phyloP scores from a whole-genome alignment of 1,140 invertebrate genomes.

The Scylla paramamosain region DNA sequence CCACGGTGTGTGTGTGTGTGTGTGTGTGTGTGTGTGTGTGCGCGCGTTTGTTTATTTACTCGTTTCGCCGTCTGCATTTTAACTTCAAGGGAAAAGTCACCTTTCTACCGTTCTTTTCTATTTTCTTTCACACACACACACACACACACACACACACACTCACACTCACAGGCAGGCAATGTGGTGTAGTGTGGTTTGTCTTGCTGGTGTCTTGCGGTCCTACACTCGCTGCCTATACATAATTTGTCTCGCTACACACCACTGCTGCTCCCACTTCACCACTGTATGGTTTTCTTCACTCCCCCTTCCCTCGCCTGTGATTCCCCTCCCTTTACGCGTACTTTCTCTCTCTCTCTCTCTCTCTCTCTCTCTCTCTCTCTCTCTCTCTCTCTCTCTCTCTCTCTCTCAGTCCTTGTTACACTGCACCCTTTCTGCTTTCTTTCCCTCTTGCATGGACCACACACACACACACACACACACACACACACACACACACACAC shows the following conservation, averaged over 20 bases:
- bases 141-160: background rate
- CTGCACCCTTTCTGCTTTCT: background rate
- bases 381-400: background rate
- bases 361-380: slow-evolving; percentile 3
- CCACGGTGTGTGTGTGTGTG: no score
- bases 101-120: no score
- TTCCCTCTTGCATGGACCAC: background rate
- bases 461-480: background rate
- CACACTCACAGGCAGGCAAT: background rate
- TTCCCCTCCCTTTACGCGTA: background rate
- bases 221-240: background rate
- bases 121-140: no score
- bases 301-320: no score
- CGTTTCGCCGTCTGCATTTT: no score
- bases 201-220: no score
- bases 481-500: slow-evolving; percentile 14
- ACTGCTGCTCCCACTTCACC: no score
- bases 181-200: no score
- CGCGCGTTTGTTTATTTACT: no score
- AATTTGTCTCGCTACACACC: background rate
- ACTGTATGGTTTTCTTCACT: background rate
- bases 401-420: background rate
- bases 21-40: no score
- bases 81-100: no score
- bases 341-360: background rate